Percentiles rank a stretch among this genome's conserved stretches.
Evolutionary conservation across 2,888 invertebrate genomes (phyloP).

Genomic region (Capitulum mitella): DNA sequence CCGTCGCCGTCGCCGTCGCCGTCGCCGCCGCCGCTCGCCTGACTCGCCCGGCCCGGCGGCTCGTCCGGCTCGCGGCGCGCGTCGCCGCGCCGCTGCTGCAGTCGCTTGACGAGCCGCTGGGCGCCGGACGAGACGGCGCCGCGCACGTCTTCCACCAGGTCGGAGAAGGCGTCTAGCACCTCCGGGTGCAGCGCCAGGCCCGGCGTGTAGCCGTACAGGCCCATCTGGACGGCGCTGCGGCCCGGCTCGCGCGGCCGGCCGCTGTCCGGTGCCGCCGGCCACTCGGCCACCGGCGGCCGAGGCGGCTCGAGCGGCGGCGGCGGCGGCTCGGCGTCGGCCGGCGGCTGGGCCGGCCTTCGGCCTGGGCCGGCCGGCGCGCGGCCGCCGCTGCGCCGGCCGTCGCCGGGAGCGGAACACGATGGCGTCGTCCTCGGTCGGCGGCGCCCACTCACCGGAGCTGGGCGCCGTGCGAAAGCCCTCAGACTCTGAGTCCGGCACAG

Average conservation of each 20-base stretch:
- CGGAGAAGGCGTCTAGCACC: slow-evolving; percentile 67
- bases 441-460: slow-evolving; percentile 38
- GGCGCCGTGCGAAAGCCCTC: slow-evolving; percentile 44
- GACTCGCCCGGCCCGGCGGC: slow-evolving; percentile 61
- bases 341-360: neutral
- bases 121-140: slow-evolving; percentile 78
- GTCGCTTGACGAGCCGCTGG: slow-evolving; percentile 75
- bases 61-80: slow-evolving; percentile 50
- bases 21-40: slow-evolving; percentile 78
- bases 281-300: neutral
- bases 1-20: slow-evolving; percentile 51
- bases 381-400: slow-evolving; percentile 83
- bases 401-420: slow-evolving; percentile 44
- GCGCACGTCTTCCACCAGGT: slow-evolving; percentile 70
- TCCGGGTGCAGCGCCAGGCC: slow-evolving; percentile 80
- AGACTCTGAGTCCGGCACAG: slow-evolving; percentile 41
- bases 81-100: slow-evolving; percentile 47
- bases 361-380: too few relatives aligned
- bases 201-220: slow-evolving; percentile 64
- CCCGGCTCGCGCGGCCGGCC: slow-evolving; percentile 60
- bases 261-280: slow-evolving; percentile 41
- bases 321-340: slow-evolving; percentile 41
- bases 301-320: slow-evolving; percentile 53
- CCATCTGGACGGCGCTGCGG: slow-evolving; percentile 66
- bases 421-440: slow-evolving; percentile 66